Evolutionary conservation across 2,888 invertebrate species (phyloP).

Genomic region (Heteromyza rotundicornis): DNA sequence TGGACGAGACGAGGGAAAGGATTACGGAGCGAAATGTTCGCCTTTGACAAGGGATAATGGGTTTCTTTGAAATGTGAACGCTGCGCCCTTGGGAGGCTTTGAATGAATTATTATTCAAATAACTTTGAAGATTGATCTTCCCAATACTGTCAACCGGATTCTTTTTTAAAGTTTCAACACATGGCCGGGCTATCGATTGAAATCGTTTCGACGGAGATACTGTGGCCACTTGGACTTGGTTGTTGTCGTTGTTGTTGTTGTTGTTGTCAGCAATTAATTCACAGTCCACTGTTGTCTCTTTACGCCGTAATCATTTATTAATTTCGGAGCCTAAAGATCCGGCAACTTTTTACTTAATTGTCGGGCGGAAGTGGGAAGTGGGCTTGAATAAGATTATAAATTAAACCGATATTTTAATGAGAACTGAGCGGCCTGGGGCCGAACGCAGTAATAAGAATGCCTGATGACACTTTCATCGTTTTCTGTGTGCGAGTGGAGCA

Average conservation of each 20-base stretch:
- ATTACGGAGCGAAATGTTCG: neutral
- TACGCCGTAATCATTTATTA: no score
- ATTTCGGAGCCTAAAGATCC: no score
- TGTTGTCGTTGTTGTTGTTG: no score
- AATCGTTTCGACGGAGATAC: no score
- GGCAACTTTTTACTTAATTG: no score
- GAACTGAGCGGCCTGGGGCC: slow-evolving; percentile 25
- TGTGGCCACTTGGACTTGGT: no score
- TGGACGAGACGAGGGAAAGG: neutral
- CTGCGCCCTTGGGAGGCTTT: neutral
- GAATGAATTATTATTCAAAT: neutral
- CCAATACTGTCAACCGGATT: neutral
- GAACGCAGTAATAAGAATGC: neutral
- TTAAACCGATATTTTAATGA: slow-evolving; percentile 45
- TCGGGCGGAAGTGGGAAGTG: no score
- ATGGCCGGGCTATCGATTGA: no score
- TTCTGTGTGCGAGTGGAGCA: neutral
- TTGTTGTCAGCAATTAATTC: no score
- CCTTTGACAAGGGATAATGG: slow-evolving; percentile 54
- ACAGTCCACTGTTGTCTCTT: no score
- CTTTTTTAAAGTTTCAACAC: no score
- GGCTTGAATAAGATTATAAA: slow-evolving; percentile 2
- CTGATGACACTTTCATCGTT: slow-evolving; percentile 6
- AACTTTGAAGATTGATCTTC: slow-evolving; percentile 40
- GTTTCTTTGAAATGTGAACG: slow-evolving; percentile 15